Base-by-base conservation (phyloP, 2,888 invertebrate species). In the Ctena decussata region DNA sequence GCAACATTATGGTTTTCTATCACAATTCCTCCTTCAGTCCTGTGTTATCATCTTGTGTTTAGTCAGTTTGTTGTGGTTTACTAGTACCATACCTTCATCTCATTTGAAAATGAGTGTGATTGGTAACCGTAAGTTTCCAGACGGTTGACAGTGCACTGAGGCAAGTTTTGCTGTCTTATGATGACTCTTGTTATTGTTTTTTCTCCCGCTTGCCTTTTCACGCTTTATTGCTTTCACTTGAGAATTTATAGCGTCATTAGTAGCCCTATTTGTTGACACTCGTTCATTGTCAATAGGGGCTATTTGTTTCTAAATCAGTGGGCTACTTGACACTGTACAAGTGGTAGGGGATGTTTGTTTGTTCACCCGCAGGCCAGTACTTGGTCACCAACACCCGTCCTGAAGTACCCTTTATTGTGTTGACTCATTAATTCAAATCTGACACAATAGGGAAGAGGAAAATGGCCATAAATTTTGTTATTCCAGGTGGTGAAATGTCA, bases 231-330 rank as follows among this genome's bases (percentile, higher is more conserved):
- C 65, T 65, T 12, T 11, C 65, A 65, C 65, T 65, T 65, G 65
- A 65, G 11, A 65, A 30, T 65, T 65, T 65, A 65, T 35, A 30
- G 65, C 35, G 24, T 35, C 30, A 65, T 65, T 65, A 35, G 65
- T 65, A 65, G 30, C 24, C 11, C 3, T 65, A 65, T 24, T 65
- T 65, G 65, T 65, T 65, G 65, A 65, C 65, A 35, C 5, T 35
- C 35, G 8, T 32, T 65, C 35, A 65, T 65, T 21, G 65, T 65
- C 32, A 65, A 65, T 65, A 65, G 65, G 65, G 65, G 65, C 8
- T 65, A 65, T 32, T 65, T 65, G 65, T 65, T 65, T 65, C 65
- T 65, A 35, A 65, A 65, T 65, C 65, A 35, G 35, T 65, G 18
- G 18, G 65, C 65, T 35, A 65, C 65, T 65, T 65, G 65, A 65